Conservation (phyloP, 2,113 vertebrate genomes). For the Neolamprologus cancellatus region DNA sequence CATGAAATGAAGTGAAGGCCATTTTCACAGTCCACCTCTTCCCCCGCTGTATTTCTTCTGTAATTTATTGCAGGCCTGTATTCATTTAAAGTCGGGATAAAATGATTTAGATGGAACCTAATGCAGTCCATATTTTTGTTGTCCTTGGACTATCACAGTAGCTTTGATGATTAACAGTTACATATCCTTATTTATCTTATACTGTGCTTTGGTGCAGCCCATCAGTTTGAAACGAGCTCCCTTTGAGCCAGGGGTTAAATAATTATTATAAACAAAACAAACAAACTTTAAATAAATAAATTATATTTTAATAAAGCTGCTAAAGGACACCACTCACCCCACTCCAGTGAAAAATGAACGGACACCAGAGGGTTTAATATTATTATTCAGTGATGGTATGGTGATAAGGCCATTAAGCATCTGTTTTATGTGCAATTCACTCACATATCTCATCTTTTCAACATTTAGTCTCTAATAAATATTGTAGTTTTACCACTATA, state of each 20-base stretch:
- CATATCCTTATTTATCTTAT: not conserved
- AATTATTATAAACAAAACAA: not conserved
- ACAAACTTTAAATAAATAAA: not conserved
- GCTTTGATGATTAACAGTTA: not conserved
- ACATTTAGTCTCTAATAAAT: not conserved
- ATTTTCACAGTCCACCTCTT: not conserved
- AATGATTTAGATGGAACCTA: rapidly evolving
- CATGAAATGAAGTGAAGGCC: not conserved
- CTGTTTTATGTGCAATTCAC: not conserved
- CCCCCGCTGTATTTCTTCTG: not conserved
- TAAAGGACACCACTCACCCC: not conserved
- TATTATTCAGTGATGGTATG: not conserved
- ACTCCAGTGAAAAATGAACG: not conserved
- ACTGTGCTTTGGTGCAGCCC: not conserved
- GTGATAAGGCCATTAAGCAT: rapidly evolving
- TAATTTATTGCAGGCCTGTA: not conserved
- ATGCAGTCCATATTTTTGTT: not conserved
- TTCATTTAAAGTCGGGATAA: not conserved
- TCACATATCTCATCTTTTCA: not conserved
- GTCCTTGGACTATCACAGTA: not conserved
- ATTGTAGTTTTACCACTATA: not conserved
- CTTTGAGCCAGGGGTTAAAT: not conserved
- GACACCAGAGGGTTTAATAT: not conserved
- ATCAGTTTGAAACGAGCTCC: not conserved
- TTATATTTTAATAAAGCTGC: not conserved